Evolutionary conservation across 2,888 invertebrate genomes (phyloP).

Genomic region (Drosophila anomelani): DNA sequence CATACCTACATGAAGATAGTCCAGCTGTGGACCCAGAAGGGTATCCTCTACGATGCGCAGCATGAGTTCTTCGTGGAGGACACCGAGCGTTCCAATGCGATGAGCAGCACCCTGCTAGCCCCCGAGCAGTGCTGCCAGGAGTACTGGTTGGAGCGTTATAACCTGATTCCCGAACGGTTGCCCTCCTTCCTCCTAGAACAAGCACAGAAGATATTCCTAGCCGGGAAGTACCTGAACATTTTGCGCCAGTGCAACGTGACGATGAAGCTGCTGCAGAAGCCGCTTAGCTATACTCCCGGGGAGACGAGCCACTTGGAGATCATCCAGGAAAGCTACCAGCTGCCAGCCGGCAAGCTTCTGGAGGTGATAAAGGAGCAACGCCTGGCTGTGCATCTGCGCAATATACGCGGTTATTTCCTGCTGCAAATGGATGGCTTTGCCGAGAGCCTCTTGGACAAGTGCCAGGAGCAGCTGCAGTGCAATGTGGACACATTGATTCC

Average conservation of each 20-base stretch:
- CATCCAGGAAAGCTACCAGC: slow-evolving; percentile 54
- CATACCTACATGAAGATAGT: slow-evolving; percentile 64
- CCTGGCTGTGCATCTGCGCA: slow-evolving; percentile 47
- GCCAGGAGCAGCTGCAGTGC: slow-evolving; percentile 22
- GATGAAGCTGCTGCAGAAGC: slow-evolving; percentile 51
- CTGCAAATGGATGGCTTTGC: slow-evolving; percentile 43
- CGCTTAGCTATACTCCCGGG: slow-evolving; percentile 42
- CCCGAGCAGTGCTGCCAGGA: slow-evolving; percentile 60
- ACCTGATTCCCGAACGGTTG: slow-evolving; percentile 35
- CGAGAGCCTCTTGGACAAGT: slow-evolving; percentile 30
- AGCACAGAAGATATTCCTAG: slow-evolving; percentile 44
- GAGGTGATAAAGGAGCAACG: slow-evolving; percentile 41
- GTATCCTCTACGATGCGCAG: slow-evolving; percentile 56
- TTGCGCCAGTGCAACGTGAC: slow-evolving; percentile 62
- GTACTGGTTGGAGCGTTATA: slow-evolving; percentile 60
- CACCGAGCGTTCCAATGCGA: slow-evolving; percentile 29
- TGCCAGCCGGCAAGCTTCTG: slow-evolving; percentile 53
- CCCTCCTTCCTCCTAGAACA: slow-evolving; percentile 51
- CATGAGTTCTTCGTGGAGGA: slow-evolving; percentile 66
- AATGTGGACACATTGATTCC: slow-evolving; percentile 40
- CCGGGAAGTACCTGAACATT: slow-evolving; percentile 67
- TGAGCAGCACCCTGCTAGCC: slow-evolving; percentile 49
- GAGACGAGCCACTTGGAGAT: slow-evolving; percentile 29
- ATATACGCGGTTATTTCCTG: slow-evolving; percentile 54
- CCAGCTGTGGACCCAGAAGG: slow-evolving; percentile 68